These are phyloP conservation scores for Lota lota DNA, from an alignment of 2,113 vertebrate species.

Conservation along the genomic window DNA sequence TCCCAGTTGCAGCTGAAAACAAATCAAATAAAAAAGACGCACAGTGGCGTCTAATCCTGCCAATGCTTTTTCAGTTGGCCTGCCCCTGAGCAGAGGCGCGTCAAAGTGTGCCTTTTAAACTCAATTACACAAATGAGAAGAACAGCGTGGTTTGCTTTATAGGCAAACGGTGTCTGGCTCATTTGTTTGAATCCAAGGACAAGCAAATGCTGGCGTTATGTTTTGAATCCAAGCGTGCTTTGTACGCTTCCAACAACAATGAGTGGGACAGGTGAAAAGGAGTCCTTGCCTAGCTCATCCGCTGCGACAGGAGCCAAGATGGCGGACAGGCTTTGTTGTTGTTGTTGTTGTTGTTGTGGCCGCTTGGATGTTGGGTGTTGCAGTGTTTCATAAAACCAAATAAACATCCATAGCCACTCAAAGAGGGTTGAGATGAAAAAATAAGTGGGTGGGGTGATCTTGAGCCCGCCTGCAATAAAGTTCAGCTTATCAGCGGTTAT, in stretches of 20 bases:
- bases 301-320: slow-evolving; percentile 23
- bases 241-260: slow-evolving; percentile 24
- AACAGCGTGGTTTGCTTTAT: slow-evolving; percentile 16
- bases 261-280: slow-evolving; percentile 37
- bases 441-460: too few relatives aligned
- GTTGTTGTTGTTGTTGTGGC: slow-evolving; percentile 1
- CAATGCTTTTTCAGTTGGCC: slow-evolving; percentile 37
- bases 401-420: too few relatives aligned
- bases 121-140: slow-evolving; percentile 62
- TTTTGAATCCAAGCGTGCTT: slow-evolving; percentile 38
- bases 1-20: slow-evolving; percentile 2
- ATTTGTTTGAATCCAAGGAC: slow-evolving; percentile 26
- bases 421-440: too few relatives aligned
- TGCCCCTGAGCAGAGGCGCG: slow-evolving; percentile 21
- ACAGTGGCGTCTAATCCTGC: slow-evolving; percentile 33
- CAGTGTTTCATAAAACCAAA: too few relatives aligned
- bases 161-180: not conserved
- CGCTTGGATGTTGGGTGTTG: slow-evolving; percentile 1
- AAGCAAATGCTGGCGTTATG: slow-evolving; percentile 15
- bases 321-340: slow-evolving; percentile 2
- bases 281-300: slow-evolving; percentile 9
- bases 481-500: too few relatives aligned
- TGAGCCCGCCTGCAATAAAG: too few relatives aligned
- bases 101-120: slow-evolving; percentile 43
- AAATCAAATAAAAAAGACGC: slow-evolving; percentile 13